Conservation (phyloP, 1,140 invertebrate genomes). For the Dinoponera quadriceps region DNA sequence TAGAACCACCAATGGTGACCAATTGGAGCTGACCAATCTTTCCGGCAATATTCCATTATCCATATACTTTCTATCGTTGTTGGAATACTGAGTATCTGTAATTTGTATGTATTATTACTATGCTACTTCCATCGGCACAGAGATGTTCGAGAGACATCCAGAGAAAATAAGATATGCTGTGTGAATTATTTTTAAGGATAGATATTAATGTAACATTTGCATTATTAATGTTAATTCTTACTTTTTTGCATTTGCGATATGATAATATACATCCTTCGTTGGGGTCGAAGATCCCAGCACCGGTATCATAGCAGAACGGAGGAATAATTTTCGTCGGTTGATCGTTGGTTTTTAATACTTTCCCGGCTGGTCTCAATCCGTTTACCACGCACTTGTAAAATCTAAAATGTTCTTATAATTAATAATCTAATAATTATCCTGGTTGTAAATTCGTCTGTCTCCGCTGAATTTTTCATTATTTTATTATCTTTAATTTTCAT, state of each 20-base stretch:
- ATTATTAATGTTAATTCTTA: slow-evolving; percentile 36
- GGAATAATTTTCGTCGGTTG: slow-evolving; percentile 81
- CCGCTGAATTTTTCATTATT: no score
- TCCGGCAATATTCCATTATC: slow-evolving; percentile 86
- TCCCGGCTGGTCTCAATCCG: slow-evolving; percentile 82
- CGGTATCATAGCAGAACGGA: slow-evolving; percentile 84
- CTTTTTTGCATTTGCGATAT: slow-evolving; percentile 74
- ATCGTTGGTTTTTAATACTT: slow-evolving; percentile 81
- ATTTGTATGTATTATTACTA: neutral
- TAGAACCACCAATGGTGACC: slow-evolving; percentile 85
- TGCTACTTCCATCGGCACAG: no score
- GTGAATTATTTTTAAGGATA: neutral
- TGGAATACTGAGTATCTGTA: slow-evolving; percentile 76
- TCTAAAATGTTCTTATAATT: slow-evolving; percentile 41
- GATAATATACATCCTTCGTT: slow-evolving; percentile 80
- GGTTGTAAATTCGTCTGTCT: no score
- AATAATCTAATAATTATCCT: no score
- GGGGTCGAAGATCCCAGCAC: slow-evolving; percentile 85
- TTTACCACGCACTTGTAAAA: slow-evolving; percentile 63
- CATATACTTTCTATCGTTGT: slow-evolving; percentile 82
- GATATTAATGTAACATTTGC: neutral
- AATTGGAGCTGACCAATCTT: slow-evolving; percentile 79
- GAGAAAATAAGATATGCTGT: no score
- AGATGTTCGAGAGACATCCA: no score
- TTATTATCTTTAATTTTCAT: no score